These are phyloP conservation scores for Drosophila sproati DNA, from an alignment of 1,140 invertebrate species.

Conservation along the genomic window DNA sequence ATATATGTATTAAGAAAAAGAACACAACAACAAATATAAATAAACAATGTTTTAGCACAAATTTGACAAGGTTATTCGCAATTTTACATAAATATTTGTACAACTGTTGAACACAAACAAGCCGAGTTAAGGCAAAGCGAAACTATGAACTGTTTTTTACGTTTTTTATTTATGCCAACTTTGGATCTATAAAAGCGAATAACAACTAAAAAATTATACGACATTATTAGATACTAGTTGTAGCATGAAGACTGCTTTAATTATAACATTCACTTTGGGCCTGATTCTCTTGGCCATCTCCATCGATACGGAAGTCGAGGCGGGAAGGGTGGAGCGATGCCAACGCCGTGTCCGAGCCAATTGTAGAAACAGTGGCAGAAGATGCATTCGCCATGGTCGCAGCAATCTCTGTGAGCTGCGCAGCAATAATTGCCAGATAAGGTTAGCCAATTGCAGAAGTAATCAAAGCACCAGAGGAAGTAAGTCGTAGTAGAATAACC, in stretches of 20 bases:
- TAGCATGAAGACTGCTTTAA: background rate
- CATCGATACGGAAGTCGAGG: background rate
- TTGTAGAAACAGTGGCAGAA: background rate
- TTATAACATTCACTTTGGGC: background rate
- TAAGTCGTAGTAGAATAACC: too few species aligned
- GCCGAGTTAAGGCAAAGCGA: slow-evolving; percentile 9
- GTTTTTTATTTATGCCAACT: too few species aligned
- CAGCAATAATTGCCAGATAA: slow-evolving; percentile 31
- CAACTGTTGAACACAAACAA: slow-evolving; percentile 19
- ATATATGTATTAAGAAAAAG: background rate
- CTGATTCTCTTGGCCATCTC: background rate
- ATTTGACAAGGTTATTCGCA: background rate
- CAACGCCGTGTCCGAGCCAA: background rate
- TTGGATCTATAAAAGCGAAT: too few species aligned
- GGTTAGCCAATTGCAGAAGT: slow-evolving; percentile 25
- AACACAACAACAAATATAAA: too few species aligned
- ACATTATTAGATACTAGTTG: too few species aligned
- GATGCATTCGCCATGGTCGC: slow-evolving; percentile 31
- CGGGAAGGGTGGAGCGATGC: background rate
- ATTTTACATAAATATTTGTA: slow-evolving; percentile 30
- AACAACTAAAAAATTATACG: too few species aligned
- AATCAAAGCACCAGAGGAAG: background rate
- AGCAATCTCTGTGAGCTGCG: slow-evolving; percentile 51
- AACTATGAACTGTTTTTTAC: background rate
- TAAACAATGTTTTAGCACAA: background rate